These are phyloP conservation scores for Ramazzottius varieornatus DNA, from an alignment of 2,888 invertebrate species.

Conservation along the genomic window DNA sequence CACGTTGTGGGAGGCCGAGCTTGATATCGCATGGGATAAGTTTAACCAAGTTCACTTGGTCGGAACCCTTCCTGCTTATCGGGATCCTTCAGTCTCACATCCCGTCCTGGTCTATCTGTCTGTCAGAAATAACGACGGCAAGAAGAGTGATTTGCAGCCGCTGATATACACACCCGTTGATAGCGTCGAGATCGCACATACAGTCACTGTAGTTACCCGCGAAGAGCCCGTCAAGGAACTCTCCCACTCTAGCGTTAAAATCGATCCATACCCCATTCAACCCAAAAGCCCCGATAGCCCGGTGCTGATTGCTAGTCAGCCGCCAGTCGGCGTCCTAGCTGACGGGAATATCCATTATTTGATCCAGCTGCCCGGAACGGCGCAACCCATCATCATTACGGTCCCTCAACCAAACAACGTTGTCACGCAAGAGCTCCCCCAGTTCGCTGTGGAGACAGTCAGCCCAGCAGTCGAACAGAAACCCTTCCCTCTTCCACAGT, in stretches of 20 bases:
- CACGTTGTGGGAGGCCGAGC: not conserved
- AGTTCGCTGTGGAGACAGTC: not conserved
- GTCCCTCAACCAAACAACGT: not conserved
- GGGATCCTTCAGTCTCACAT: not conserved
- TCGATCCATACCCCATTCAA: too few species aligned
- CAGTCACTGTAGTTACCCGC: too few species aligned
- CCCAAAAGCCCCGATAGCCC: too few species aligned
- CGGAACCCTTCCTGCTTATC: not conserved
- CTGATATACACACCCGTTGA: not conserved
- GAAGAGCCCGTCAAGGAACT: too few species aligned
- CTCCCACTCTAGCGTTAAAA: too few species aligned
- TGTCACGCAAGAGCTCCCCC: too few species aligned
- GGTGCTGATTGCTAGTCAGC: too few species aligned
- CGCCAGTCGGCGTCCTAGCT: too few species aligned
- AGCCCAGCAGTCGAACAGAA: not conserved
- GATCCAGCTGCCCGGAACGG: not conserved
- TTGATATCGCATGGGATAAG: not conserved
- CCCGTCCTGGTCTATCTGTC: not conserved
- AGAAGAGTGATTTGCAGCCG: not conserved
- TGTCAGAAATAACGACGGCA: not conserved
- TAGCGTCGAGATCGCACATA: too few species aligned
- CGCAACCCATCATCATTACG: not conserved
- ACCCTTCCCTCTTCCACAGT: too few species aligned
- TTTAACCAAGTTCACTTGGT: not conserved
- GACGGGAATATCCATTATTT: too few species aligned